phyloP scores from a whole-genome alignment of 2,113 vertebrate genomes.

The Pelusios castaneus region DNA sequence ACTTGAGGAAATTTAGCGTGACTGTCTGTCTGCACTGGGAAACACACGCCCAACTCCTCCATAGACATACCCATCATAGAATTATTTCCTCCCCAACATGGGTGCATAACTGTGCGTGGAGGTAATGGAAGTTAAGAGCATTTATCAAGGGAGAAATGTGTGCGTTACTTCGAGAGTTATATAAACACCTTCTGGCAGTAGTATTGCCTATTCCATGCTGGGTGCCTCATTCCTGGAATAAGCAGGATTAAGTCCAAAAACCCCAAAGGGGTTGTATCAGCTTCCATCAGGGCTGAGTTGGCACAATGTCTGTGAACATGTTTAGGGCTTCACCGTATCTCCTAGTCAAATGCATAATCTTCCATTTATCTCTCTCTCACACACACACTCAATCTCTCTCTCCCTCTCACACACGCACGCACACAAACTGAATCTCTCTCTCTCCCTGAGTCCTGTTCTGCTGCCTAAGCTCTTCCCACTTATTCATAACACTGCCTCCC shows the following conservation, averaged over 20 bases:
- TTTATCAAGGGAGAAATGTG: not conserved
- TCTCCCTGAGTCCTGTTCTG: slow-evolving; percentile 5
- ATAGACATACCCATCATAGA: not conserved
- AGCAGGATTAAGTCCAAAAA: not conserved
- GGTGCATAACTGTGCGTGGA: not conserved
- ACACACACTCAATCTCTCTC: not conserved
- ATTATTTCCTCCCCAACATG: not conserved
- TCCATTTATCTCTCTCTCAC: slow-evolving; percentile 31
- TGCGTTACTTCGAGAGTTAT: not conserved
- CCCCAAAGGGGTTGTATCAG: slow-evolving; percentile 7
- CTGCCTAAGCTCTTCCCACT: slow-evolving; percentile 4
- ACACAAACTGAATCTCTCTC: no score
- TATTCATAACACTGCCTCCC: not conserved
- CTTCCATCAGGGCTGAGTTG: slow-evolving; percentile 9
- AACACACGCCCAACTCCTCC: not conserved
- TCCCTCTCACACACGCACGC: not conserved
- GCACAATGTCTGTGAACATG: slow-evolving; percentile 7
- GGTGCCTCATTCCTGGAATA: not conserved
- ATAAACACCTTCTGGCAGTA: not conserved
- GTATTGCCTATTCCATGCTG: not conserved
- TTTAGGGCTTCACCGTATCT: slow-evolving; percentile 10
- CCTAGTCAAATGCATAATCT: slow-evolving; percentile 35
- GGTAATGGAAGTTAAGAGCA: not conserved
- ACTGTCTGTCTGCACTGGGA: not conserved
- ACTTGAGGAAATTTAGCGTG: not conserved